Evolutionary conservation across 2,888 invertebrate species (phyloP), one percentile per base, ranked within the genome.

Genomic region (Griposia aprilina): DNA sequence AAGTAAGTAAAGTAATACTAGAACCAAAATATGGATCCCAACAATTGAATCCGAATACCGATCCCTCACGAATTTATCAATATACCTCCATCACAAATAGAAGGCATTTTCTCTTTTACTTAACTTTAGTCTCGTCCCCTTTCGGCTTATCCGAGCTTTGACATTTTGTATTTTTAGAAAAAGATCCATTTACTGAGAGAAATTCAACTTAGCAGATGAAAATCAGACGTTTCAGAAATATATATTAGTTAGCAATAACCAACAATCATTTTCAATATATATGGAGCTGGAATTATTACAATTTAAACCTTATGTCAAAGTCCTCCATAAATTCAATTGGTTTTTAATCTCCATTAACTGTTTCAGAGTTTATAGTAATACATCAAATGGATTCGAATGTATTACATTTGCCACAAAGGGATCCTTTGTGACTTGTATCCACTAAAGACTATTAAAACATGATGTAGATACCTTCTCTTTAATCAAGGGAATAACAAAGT

Each of bases 91-190:
- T 79, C 76, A 72, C 62, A 73, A 70, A 70, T 6, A 69, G 63
- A 67, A 26, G 62, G 52, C n/a, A 72, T 83, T 78, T 84, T 83
- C 62, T 79, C 62, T 74, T 76, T 74, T 76, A 83, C 75, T 82
- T 78, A 74, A 74, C 71, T 78, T 59, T 59, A 65, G 63, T 74
- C 45, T 50, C 55, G 59, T 82, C 66, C 73, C 74, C 30, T 85
- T 78, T 67, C 52, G 30, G 83, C 68, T 84, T 86, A 82, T 82
- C 86, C 63, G 62, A 45, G 83, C 76, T 83, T 79, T 79, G 52
- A 71, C 62, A 71, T 86, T 74, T 74, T 69, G 52, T 83, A 62
- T 86, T 83, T 79, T 68, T 57, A 50, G 30, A 73, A 74, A 76
- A 60, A 86, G 65, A 69, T 83, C 65, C 52, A 55, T 82, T 65